These are phyloP conservation scores for Cinclus mexicanus DNA, from an alignment of 2,113 vertebrate genomes.

Conservation along the genomic window DNA sequence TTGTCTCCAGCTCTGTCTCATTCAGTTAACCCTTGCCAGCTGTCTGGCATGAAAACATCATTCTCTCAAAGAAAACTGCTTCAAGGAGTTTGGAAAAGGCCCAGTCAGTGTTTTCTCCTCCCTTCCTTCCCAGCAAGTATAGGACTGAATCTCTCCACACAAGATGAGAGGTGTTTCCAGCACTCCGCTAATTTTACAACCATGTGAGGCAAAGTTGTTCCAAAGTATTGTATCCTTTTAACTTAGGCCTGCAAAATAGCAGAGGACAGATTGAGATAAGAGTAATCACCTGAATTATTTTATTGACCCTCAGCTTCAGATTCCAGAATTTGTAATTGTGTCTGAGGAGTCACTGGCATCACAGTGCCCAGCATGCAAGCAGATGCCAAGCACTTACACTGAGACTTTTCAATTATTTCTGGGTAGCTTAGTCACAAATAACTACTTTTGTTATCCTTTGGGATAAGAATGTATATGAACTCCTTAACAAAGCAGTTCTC, in stretches of 20 bases:
- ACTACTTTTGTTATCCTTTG: background rate
- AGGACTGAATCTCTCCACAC: background rate
- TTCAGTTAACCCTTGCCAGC: background rate
- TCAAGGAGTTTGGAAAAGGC: background rate
- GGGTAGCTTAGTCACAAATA: background rate
- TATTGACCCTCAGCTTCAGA: background rate
- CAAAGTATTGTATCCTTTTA: background rate
- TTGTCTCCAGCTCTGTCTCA: background rate
- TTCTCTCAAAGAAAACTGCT: background rate
- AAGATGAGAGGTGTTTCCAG: background rate
- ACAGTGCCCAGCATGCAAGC: background rate
- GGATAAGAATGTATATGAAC: background rate
- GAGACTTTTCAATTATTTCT: background rate
- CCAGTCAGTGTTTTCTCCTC: background rate
- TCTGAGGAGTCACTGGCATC: background rate
- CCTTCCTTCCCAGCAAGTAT: background rate
- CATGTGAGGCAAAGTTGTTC: background rate
- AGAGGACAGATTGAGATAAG: background rate
- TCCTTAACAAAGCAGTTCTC: background rate
- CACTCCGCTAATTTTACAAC: background rate
- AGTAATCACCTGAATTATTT: background rate
- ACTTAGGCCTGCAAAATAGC: background rate
- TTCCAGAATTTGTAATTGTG: background rate
- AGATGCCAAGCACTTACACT: background rate
- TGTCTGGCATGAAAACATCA: background rate